phyloP scores from a whole-genome alignment of 1,140 invertebrate genomes.

The Hylaeus anthracinus region DNA sequence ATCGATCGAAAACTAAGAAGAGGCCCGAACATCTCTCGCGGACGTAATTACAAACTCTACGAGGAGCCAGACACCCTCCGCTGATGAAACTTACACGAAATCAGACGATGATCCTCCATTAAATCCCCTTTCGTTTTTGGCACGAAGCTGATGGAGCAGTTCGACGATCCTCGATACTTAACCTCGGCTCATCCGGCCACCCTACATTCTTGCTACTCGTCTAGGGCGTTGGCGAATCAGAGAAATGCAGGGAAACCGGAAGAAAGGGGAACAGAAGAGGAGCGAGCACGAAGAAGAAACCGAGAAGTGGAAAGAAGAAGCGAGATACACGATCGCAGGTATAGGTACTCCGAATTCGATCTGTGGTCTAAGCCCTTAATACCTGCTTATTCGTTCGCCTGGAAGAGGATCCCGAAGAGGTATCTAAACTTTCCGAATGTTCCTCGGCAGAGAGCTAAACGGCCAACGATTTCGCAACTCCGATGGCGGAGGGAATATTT shows the following conservation, averaged over 20 bases:
- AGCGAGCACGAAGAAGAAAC: constrained; percentile 4
- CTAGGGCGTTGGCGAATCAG: constrained; percentile 35
- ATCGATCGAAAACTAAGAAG: not conserved
- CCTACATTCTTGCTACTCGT: constrained; percentile 24
- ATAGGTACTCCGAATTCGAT: constrained; percentile 64
- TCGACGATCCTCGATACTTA: constrained; percentile 59
- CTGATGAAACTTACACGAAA: constrained; percentile 52
- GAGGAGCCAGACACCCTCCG: not conserved
- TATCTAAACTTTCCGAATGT: constrained; percentile 71
- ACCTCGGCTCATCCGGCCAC: constrained; percentile 24
- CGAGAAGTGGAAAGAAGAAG: constrained; percentile 4
- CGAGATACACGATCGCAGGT: constrained; percentile 43
- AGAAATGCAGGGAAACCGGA: not conserved
- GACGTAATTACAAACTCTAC: constrained; percentile 15
- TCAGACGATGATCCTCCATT: constrained; percentile 62
- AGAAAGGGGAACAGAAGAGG: not conserved
- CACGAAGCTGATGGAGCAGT: constrained; percentile 51
- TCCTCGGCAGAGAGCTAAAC: constrained; percentile 61
- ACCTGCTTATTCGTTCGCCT: constrained; percentile 68
- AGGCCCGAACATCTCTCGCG: too few species aligned
- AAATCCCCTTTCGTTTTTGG: constrained; percentile 51
- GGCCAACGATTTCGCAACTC: constrained; percentile 55
- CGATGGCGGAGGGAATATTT: constrained; percentile 48
- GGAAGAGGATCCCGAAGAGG: constrained; percentile 64
- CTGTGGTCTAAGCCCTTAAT: constrained; percentile 71